These are phyloP conservation scores for Crocidura indochinensis DNA, from an alignment of 2,797 vertebrate genomes.

Conservation along the genomic window DNA sequence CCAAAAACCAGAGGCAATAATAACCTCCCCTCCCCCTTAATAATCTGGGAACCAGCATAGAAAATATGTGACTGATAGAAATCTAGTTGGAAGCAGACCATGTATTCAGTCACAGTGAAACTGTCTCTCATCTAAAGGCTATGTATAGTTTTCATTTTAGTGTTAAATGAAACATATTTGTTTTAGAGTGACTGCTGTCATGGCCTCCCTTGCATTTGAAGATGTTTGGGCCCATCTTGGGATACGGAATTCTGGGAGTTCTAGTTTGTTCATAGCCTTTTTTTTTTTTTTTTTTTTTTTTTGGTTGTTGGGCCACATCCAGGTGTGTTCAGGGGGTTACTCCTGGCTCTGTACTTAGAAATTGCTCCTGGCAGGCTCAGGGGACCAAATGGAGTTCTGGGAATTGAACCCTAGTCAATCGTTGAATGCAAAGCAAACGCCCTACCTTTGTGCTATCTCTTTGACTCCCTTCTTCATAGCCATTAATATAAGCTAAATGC, in stretches of 20 bases:
- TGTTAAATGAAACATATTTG: conserved; percentile 33
- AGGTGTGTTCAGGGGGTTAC: too few relatives aligned
- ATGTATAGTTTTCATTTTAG: conserved; percentile 58
- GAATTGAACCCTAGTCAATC: too few relatives aligned
- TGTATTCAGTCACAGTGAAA: conserved; percentile 60
- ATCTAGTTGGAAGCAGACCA: conserved; percentile 39
- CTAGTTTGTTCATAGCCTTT: too few relatives aligned
- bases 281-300: too few relatives aligned
- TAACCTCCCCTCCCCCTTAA: too few relatives aligned
- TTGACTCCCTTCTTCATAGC: conserved; percentile 14
- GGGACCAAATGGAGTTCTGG: too few relatives aligned
- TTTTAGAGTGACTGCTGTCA: neutral
- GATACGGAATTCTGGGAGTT: neutral
- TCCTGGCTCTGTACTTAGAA: neutral
- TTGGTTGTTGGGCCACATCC: too few relatives aligned
- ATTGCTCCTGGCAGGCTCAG: too few relatives aligned
- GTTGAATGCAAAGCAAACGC: too few relatives aligned
- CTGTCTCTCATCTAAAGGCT: conserved; percentile 63
- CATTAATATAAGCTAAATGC: conserved; percentile 54
- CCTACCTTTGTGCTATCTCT: too few relatives aligned
- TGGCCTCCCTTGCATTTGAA: conserved; percentile 47
- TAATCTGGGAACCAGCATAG: conserved; percentile 59
- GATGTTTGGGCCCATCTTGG: conserved; percentile 28
- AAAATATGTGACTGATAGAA: conserved; percentile 57
- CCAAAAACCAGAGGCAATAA: too few relatives aligned